These are phyloP conservation scores for human DNA, from an alignment of 2,113 vertebrate genomes.

Conservation along the genomic window DNA sequence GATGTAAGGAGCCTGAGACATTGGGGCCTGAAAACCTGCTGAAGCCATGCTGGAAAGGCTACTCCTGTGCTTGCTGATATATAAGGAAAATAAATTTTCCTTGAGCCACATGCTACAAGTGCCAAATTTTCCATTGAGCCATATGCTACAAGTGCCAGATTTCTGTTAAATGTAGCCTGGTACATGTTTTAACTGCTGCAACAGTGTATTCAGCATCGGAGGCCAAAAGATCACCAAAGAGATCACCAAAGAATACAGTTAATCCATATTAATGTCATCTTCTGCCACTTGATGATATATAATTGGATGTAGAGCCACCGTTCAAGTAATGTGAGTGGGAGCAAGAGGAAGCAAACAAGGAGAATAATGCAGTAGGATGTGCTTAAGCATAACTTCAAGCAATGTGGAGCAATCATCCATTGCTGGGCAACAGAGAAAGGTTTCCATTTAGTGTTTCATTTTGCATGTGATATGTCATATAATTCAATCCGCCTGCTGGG, in stretches of 20 bases:
- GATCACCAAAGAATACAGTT: not conserved
- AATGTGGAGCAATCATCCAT: not conserved
- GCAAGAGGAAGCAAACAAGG: not conserved
- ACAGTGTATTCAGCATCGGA: not conserved
- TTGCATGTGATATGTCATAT: slow-evolving; percentile 29
- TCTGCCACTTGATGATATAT: not conserved
- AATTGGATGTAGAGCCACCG: slow-evolving; percentile 13
- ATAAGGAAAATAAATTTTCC: not conserved
- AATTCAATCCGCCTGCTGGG: slow-evolving; percentile 48
- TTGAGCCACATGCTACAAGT: not conserved
- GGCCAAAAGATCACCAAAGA: slow-evolving; percentile 16
- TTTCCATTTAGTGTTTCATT: slow-evolving; percentile 31
- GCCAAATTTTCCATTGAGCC: not conserved
- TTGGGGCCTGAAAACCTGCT: not conserved
- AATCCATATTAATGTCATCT: slow-evolving; percentile 44
- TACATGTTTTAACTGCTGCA: not conserved
- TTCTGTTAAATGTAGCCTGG: not conserved
- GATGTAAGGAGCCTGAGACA: not conserved
- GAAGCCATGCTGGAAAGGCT: no score
- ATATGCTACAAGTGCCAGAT: not conserved
- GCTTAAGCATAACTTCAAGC: not conserved
- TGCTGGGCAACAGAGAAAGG: slow-evolving; percentile 38
- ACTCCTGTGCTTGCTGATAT: not conserved
- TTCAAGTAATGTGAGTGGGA: not conserved
- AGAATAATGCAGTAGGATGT: not conserved